Base-by-base conservation (phyloP, 2,113 vertebrate species). In the Siphamia tubifer region DNA sequence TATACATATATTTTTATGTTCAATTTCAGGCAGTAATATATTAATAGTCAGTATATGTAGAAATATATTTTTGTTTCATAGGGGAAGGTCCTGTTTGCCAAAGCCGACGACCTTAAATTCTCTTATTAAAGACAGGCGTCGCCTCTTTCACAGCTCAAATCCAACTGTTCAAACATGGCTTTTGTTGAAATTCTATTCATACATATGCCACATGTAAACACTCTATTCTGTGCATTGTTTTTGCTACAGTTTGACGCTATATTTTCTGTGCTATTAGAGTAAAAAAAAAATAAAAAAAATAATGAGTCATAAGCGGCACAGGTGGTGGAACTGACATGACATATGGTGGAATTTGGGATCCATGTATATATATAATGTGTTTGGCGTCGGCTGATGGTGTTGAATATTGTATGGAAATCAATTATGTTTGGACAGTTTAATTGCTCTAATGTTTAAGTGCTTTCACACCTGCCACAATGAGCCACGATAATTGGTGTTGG, bases 341-440 rank as follows among this genome's bases (percentile, higher is more conserved):
- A 84, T 70, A 64, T 76, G 77, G 56, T 54, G 44, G 35, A 42
- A 54, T 72, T 53, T 32, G 71, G 58, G 35, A 15, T 8, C 38
- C 8, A 15, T 60, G 15, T 21, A 20, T 16, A 47, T 15, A 8
- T 48, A n/a, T 28, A 2, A 2, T 54, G 45, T 51, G 27, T 20
- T 48, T 44, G 48, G 62, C 49, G 23, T 57, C 39, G 19, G 52
- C 17, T 16, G 8, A 72, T 73, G 10, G 34, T 25, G 27, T 40
- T 23, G 38, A 67, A 81, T 60, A 40, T 39, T 31, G 20, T 51
- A 81, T 78, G 53, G 53, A 58, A 38, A 55, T 83, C 54, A 68
- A 49, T 79, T 71, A 30, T 57, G 23, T 47, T 52, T 45, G 35
- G 62, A 70, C 36, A 47, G 70, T 63, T 45, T 38, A 76, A 65